Evolutionary conservation across 2,888 invertebrate genomes (phyloP), one percentile per base, ranked within the genome.

Genomic region (Synergus umbraculus): DNA sequence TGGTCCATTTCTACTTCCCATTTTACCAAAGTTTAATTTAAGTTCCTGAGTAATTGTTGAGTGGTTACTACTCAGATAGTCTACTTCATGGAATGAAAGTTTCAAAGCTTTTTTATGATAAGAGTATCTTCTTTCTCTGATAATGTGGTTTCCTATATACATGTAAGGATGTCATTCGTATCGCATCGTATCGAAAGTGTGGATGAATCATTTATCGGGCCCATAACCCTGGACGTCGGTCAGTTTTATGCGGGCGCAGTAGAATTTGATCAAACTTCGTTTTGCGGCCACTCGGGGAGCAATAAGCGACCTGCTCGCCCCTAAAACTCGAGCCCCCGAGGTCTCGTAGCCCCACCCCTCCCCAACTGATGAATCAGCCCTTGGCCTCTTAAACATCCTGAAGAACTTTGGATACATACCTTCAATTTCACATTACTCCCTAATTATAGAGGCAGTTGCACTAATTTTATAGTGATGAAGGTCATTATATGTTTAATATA

Each of bases 201-300:
- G 88, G 89, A 91, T 92, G 92, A 92, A 92, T 92, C 92, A 92
- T 92, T 92, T 92, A 92, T 92, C 90, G 91, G 84, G 84, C 83
- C 83, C 87, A 90, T 92, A 92, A 91, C 89, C 88, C 87, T 81
- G 87, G 86, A 85, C 83, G 83, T 81, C 87, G 92, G 92, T 92
- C 92, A 92, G 92, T 92, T 92, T 92, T 92, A 92, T 92, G 91
- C 89, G 87, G 87, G 89, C 89, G 89, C 90, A 90, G 91, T 92
- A 90, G 92, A 92, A 92, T 92, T 92, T 92, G 92, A 92, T 92
- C 92, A 92, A 92, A 92, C 90, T 92, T 91, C 91, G 91, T 91
- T 92, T 92, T 92, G 92, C 92, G 91, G 91, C 88, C 91, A 92
- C 92, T 92, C 90, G 89, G 92, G 92, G 92, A 92, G 92, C 90